phyloP scores from a whole-genome alignment of 2,797 vertebrate genomes.

The Sebastolobus altivelis region DNA sequence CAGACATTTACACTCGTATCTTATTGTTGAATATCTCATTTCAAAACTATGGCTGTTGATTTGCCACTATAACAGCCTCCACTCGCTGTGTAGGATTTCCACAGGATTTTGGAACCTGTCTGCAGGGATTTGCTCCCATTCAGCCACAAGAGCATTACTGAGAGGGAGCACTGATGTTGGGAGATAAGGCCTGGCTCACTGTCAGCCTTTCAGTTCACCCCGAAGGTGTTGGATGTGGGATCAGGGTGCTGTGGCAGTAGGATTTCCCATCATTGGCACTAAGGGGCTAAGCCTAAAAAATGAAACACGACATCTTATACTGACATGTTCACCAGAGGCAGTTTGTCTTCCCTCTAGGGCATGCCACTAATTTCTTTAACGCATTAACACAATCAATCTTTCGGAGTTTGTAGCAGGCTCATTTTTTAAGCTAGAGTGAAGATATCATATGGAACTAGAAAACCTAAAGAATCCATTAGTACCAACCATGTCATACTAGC shows the following conservation, averaged over 20 bases:
- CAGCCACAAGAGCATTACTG: not conserved
- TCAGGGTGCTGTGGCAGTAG: not conserved
- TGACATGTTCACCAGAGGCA: not conserved
- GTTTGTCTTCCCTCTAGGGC: not conserved
- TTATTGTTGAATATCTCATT: not conserved
- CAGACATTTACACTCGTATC: not conserved
- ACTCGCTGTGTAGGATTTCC: not conserved
- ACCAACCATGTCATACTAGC: too few species aligned
- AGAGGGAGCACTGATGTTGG: slow-evolving; percentile 2
- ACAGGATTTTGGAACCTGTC: slow-evolving; percentile 3
- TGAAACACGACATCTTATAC: not conserved
- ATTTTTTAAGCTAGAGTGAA: too few species aligned
- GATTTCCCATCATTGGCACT: not conserved
- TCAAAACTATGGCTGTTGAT: not conserved
- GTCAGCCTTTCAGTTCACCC: slow-evolving; percentile 25
- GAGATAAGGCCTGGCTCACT: slow-evolving; percentile 3
- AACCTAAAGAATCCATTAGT: too few species aligned
- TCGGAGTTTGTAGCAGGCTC: too few species aligned
- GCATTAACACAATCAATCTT: too few species aligned
- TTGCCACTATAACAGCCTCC: slow-evolving; percentile 2
- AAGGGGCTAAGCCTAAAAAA: not conserved
- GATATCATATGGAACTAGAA: too few species aligned
- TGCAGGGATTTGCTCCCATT: slow-evolving; percentile 31
- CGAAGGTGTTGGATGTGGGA: slow-evolving; percentile 10
- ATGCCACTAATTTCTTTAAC: too few species aligned